Conservation (phyloP, 1,140 invertebrate genomes). For the Notospermus geniculatus region DNA sequence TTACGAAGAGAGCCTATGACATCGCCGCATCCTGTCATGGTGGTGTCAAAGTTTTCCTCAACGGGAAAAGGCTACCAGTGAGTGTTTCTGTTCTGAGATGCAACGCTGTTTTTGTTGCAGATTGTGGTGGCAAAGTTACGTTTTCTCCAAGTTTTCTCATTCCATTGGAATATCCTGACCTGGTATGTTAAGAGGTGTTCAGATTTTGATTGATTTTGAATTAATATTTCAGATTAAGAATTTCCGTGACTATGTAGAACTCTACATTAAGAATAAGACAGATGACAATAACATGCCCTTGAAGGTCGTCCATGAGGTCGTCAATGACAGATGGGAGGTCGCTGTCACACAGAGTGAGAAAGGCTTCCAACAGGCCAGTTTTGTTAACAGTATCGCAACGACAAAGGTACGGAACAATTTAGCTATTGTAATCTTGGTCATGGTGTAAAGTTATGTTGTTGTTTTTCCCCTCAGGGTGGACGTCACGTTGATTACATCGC, state of each 20-base stretch:
- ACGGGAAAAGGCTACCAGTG: conserved; percentile 84
- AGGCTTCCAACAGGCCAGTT: conserved; percentile 97
- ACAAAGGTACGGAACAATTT: too few species aligned
- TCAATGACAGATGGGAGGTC: conserved; percentile 92
- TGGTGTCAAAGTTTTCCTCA: conserved; percentile 92
- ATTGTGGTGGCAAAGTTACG: too few species aligned
- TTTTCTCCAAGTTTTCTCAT: too few species aligned
- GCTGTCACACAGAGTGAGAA: conserved; percentile 83
- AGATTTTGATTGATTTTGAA: too few species aligned
- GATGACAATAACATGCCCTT: conserved; percentile 78
- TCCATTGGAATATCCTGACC: too few species aligned
- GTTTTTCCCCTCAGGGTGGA: too few species aligned
- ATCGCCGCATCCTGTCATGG: conserved; percentile 80
- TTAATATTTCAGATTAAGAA: conserved; percentile 65
- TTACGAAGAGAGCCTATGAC: conserved; percentile 93
- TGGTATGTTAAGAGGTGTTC: too few species aligned
- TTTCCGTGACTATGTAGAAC: conserved; percentile 96
- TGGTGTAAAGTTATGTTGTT: too few species aligned
- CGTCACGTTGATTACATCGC: conserved; percentile 94
- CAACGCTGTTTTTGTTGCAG: too few species aligned
- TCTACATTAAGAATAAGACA: conserved; percentile 80
- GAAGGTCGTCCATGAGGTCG: conserved; percentile 84
- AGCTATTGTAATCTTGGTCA: too few species aligned
- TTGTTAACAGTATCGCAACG: conserved; percentile 99
- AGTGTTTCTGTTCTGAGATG: conserved; percentile 29